These are phyloP conservation scores for Tauraco hartlaubi DNA, from an alignment of 2,797 vertebrate genomes.

Conservation along the genomic window DNA sequence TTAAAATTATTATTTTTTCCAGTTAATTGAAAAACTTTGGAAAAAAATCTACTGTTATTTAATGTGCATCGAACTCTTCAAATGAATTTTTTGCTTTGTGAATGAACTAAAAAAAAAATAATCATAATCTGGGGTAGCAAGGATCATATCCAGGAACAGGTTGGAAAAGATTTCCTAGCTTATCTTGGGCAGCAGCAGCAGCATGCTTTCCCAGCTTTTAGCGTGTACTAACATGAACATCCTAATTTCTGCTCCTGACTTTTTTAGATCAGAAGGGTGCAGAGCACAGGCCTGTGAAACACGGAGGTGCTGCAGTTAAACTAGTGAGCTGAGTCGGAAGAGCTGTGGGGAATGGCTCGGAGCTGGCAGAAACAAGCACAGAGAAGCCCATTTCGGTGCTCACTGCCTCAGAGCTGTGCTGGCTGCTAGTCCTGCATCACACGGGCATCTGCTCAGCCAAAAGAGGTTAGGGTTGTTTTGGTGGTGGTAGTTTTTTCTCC, in stretches of 20 bases:
- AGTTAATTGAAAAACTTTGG: neutral
- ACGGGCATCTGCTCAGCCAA: slow-evolving; percentile 23
- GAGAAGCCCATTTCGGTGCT: slow-evolving; percentile 62
- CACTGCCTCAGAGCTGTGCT: slow-evolving; percentile 45
- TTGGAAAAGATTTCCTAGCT: neutral
- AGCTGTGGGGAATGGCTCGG: slow-evolving; percentile 42
- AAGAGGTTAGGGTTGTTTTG: neutral
- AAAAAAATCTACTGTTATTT: neutral
- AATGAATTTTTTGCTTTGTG: neutral
- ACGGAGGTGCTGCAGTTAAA: neutral
- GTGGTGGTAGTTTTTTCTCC: too few relatives aligned
- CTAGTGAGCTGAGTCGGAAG: slow-evolving; percentile 35
- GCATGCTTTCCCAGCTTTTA: neutral
- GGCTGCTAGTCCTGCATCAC: slow-evolving; percentile 3
- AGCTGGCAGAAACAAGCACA: slow-evolving; percentile 40
- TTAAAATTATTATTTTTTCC: neutral
- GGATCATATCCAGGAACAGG: neutral
- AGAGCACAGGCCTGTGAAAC: neutral
- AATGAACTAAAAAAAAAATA: neutral
- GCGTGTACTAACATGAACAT: neutral
- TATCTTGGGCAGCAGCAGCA: neutral
- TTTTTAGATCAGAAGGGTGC: neutral
- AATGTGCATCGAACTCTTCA: neutral
- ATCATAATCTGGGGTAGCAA: rapidly evolving
- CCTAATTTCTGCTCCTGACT: neutral